Evolutionary conservation across 2,797 vertebrate species (phyloP), one percentile per base, ranked within the genome.

Genomic region (Hybognathus amarus): DNA sequence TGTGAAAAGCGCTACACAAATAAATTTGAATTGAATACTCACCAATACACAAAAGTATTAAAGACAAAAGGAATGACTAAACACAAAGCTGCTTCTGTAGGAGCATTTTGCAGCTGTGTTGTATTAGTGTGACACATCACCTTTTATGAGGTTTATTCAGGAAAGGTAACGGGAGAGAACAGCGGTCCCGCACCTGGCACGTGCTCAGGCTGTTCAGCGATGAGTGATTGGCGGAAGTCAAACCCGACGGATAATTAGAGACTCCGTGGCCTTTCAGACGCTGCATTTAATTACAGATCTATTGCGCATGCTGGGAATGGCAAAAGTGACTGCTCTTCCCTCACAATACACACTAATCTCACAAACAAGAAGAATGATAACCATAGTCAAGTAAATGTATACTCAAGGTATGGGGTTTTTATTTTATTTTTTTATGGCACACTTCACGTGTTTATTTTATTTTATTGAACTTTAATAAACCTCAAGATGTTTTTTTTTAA

Each of bases 221-320:
- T 81, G 88, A n/a, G n/a, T n/a, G 89, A 91, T 90, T 87, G 90
- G 92, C 91, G 93, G 93, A 96, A 94, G 93, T 63, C 87, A 87
- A 78, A 86, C 63, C 61, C 85, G 87, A 89, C 89, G 88, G 91
- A 91, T 96, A 95, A 96, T 95, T 93, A 93, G 90, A 92, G 91
- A 91, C 92, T 93, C 87, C 73, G 83, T 92, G 90, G 88, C 90
- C 92, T 92, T 93, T 94, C 89, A 92, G 89, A 89, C 87, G 83
- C 88, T 78, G 85, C 88, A 87, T 91, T 94, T 94, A 94, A 95
- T 96, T 95, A 95, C 91, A 94, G 93, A 94, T 92, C 87, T 91
- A 91, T 92, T 85, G 82, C 36, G 91, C 91, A 91, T 67, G 83
- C 61, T 79, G 87, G 82, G 74, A 88, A 92, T 64, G 77, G 64